phyloP scores from a whole-genome alignment of 2,888 invertebrate genomes.

The Lordiphosa fenestrarum region DNA sequence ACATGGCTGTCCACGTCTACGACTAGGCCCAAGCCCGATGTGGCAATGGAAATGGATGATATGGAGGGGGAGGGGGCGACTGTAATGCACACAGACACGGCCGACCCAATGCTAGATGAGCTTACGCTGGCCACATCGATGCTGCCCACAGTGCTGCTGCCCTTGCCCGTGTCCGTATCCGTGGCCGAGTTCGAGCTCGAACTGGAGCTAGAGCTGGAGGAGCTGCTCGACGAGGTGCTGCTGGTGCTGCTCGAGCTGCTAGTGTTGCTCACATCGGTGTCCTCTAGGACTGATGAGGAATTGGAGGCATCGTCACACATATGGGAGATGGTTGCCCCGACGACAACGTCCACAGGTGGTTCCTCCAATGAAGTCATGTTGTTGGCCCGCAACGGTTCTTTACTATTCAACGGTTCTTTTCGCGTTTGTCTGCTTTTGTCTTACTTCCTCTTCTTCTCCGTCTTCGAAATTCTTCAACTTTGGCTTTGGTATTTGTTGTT shows the following conservation, averaged over 20 bases:
- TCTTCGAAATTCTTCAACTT: no score
- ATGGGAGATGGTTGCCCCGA: slow-evolving; percentile 14
- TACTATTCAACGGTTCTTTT: no score
- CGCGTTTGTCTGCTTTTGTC: neutral
- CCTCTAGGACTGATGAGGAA: slow-evolving; percentile 44
- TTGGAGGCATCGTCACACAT: slow-evolving; percentile 49
- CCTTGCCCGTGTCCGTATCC: slow-evolving; percentile 58
- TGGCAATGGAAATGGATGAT: neutral
- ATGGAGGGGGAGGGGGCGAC: slow-evolving; percentile 1
- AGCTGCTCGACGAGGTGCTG: slow-evolving; percentile 15
- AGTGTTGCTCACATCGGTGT: slow-evolving; percentile 54
- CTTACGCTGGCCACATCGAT: slow-evolving; percentile 55
- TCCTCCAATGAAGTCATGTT: neutral
- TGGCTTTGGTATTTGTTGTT: slow-evolving; percentile 15
- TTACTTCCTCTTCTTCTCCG: slow-evolving; percentile 3
- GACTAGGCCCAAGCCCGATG: slow-evolving; percentile 49
- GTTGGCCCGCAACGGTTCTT: no score
- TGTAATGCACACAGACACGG: slow-evolving; percentile 31
- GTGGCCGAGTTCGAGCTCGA: slow-evolving; percentile 42
- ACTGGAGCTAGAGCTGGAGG: slow-evolving; percentile 29
- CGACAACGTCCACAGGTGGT: neutral
- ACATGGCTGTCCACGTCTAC: slow-evolving; percentile 62
- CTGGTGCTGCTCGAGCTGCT: slow-evolving; percentile 47
- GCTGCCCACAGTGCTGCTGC: slow-evolving; percentile 54
- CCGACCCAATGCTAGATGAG: slow-evolving; percentile 55